Base-by-base conservation (phyloP, 2,888 invertebrate species). In the Drepanosiphum platanoidis region DNA sequence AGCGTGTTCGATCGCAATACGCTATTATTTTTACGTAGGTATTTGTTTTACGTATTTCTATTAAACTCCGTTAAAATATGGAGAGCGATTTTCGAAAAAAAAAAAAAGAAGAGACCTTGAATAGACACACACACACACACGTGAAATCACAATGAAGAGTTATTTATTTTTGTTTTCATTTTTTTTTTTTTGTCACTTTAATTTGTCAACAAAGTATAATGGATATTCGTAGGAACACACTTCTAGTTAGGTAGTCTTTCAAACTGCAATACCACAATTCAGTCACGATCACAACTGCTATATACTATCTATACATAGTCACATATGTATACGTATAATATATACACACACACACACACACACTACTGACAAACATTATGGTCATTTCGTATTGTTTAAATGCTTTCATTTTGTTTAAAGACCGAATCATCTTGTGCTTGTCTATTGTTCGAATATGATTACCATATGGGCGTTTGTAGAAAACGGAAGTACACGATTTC, bases 401-500 rank as follows among this genome's bases (percentile, higher is more conserved):
- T 46, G 61, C 15, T 83, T 83, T 75, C 42, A 34, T 74, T 84
- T 75, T 84, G 83, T 75, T 84, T 75, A 77, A 77, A 77, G 5
- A 84, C 77, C 68, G 77, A 68, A 68, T 77, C 58, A 68, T 77
- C 84, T 77, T 68, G 30, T 3, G 34, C 64, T 74, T 58, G 36
- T 58, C 83, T 74, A 74, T 83, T 83, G 74, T 83, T 83, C 58
- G 52, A 42, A 46, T 46, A 27, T 34, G 13, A 70, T 70, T 18
- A 80, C 36, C 36, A 71, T 71, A 81, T 22, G 30, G 39, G 42
- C 71, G 61, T 72, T 81, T 61, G n/a, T 39, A 81, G 34, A 72
- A 80, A 84, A 84, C 84, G 84, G 84, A 84, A 84, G 58, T 84
- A 71, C 77, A 84, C 68, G 68, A 77, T 84, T 84, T 84, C 77